These are phyloP conservation scores for Bombus ignitus DNA, from an alignment of 1,140 invertebrate genomes.

Conservation along the genomic window DNA sequence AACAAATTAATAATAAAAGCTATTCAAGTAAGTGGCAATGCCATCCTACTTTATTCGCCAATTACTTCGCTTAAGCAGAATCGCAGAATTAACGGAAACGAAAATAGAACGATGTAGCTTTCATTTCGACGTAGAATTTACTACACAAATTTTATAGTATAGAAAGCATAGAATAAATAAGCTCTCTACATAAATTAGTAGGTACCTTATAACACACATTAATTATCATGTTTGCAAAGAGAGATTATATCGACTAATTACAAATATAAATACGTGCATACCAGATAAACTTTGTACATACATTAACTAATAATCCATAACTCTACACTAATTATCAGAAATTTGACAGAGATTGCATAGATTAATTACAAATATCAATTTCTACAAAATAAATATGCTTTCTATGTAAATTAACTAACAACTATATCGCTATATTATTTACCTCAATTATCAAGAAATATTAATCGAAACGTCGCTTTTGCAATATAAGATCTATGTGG, in stretches of 20 bases:
- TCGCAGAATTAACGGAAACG: not conserved
- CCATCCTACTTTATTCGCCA: not conserved
- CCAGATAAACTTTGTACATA: not conserved
- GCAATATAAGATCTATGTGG: too few species aligned
- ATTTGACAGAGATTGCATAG: not conserved
- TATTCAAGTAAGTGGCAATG: not conserved
- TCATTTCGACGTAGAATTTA: not conserved
- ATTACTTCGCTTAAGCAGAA: not conserved
- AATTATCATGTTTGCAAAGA: not conserved
- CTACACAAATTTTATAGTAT: not conserved
- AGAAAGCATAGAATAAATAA: not conserved
- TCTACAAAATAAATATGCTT: not conserved
- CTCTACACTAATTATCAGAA: not conserved
- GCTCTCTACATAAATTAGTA: not conserved
- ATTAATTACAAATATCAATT: not conserved
- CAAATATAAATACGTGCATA: not conserved
- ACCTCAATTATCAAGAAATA: too few species aligned
- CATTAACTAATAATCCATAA: not conserved
- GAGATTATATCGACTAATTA: not conserved
- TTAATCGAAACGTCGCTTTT: too few species aligned
- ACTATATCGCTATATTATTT: not conserved
- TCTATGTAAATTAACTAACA: not conserved
- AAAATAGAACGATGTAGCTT: not conserved
- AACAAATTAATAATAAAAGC: not conserved
- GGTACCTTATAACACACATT: not conserved